Conservation (phyloP, 2,888 invertebrate species). For the Dryomyza anilis region DNA sequence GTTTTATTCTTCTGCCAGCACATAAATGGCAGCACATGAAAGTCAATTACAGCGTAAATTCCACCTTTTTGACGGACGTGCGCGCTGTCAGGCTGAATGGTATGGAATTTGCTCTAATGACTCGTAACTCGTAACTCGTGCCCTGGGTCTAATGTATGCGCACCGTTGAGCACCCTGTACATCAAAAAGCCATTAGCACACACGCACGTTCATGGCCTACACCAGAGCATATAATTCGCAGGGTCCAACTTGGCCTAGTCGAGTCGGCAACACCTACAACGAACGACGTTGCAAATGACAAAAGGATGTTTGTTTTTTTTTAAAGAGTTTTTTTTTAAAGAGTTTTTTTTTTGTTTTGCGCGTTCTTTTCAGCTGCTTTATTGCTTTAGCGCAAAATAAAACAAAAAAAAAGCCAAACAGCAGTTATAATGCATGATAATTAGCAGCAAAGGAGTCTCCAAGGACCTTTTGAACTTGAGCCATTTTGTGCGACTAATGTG, state of each 20-base stretch:
- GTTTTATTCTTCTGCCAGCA: no score
- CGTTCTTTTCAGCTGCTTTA: no score
- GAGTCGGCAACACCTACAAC: not conserved
- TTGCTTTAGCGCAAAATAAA: slow-evolving; percentile 15
- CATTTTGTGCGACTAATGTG: not conserved
- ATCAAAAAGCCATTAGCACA: slow-evolving; percentile 13
- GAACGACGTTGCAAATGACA: slow-evolving; percentile 6
- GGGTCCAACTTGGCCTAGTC: no score
- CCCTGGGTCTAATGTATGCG: not conserved
- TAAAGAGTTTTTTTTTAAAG: not conserved
- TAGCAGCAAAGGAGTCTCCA: slow-evolving; percentile 16
- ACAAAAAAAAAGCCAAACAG: slow-evolving; percentile 21
- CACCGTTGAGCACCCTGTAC: slow-evolving; percentile 13
- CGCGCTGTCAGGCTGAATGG: no score
- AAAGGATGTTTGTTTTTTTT: slow-evolving; percentile 11
- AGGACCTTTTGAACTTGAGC: slow-evolving; percentile 24
- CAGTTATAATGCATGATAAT: slow-evolving; percentile 19
- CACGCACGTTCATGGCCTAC: not conserved
- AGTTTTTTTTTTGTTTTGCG: no score
- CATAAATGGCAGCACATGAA: no score
- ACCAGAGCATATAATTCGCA: not conserved
- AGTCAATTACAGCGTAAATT: no score
- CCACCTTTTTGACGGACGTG: no score
- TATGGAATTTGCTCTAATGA: no score
- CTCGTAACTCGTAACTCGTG: no score